Evolutionary conservation across 2,888 invertebrate species (phyloP).

Genomic region (Cephus pygmeus): DNA sequence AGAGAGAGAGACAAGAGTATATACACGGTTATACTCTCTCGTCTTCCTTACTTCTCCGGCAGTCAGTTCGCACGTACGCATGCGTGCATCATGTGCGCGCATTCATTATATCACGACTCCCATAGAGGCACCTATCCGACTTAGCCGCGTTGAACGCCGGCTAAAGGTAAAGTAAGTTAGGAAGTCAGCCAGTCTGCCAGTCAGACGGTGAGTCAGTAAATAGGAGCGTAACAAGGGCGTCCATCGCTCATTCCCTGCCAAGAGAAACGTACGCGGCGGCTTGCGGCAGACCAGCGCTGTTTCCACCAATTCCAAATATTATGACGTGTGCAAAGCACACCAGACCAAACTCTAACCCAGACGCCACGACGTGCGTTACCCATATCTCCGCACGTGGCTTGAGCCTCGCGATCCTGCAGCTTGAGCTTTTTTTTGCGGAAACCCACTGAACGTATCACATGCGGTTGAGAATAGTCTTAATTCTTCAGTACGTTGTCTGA

Average conservation of each 20-base stretch:
- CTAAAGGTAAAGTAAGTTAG: neutral
- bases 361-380: neutral
- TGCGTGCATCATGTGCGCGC: neutral
- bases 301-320: slow-evolving; percentile 38
- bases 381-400: neutral
- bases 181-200: neutral
- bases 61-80: neutral
- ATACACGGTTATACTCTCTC: neutral
- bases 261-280: neutral
- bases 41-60: neutral
- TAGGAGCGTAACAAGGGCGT: neutral
- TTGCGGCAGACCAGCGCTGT: neutral
- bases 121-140: neutral
- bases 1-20: neutral
- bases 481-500: neutral
- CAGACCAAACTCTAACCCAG: neutral
- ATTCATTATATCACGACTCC: neutral
- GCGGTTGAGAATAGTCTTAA: neutral
- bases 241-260: neutral
- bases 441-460: neutral
- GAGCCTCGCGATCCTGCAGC: neutral
- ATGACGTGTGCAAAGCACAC: slow-evolving; percentile 27
- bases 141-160: neutral
- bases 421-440: neutral
- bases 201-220: neutral